Evolutionary conservation across 2,797 vertebrate genomes (phyloP).

Genomic region (Otus scops): DNA sequence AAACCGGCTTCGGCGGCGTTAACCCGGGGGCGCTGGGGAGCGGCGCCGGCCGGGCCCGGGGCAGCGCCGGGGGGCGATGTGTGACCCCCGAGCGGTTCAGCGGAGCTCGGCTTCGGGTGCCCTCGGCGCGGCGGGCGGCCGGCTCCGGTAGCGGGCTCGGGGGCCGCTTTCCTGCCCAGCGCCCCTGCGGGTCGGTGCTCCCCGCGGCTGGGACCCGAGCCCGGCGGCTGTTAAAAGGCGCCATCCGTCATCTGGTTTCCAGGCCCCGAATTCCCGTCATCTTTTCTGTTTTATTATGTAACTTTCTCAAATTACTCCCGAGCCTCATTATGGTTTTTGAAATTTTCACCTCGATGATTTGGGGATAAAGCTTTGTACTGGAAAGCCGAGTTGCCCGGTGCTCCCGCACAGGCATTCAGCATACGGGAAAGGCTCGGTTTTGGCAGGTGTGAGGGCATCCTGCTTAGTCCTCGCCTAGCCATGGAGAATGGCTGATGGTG

Average conservation of each 20-base stretch:
- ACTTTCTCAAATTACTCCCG: accelerated
- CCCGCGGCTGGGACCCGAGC: background rate
- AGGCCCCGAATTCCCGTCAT: accelerated
- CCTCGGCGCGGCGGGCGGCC: background rate
- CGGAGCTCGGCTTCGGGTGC: background rate
- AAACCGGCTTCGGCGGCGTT: too few species aligned
- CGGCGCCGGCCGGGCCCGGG: background rate
- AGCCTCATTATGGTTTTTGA: accelerated
- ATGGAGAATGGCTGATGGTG: accelerated
- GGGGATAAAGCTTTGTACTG: accelerated
- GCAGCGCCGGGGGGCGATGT: background rate
- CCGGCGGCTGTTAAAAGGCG: accelerated
- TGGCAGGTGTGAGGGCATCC: background rate
- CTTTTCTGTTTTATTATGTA: background rate
- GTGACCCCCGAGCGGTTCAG: background rate
- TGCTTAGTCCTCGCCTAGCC: accelerated
- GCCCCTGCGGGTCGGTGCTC: background rate
- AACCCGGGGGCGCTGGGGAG: background rate
- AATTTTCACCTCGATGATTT: accelerated
- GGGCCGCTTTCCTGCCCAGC: background rate
- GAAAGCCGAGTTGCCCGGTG: accelerated
- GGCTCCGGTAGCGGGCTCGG: background rate
- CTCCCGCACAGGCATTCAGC: accelerated
- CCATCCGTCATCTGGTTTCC: accelerated
- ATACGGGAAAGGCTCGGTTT: accelerated